Evolutionary conservation across 2,113 vertebrate genomes (phyloP).

Genomic region (Numenius arquata): DNA sequence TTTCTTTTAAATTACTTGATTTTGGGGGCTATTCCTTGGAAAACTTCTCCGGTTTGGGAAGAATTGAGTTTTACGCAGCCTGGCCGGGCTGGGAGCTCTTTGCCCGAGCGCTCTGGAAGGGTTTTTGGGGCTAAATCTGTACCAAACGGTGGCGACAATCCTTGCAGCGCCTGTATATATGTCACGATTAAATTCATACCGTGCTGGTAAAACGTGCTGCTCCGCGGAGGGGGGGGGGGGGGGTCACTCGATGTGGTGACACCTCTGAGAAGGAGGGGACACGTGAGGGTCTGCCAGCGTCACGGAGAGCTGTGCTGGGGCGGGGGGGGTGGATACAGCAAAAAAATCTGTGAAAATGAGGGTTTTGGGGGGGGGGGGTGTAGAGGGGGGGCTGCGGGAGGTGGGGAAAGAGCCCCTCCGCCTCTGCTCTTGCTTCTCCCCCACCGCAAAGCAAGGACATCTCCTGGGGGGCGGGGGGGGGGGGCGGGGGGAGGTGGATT

Average conservation of each 20-base stretch:
- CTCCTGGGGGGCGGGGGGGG: too few species aligned
- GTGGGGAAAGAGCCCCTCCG: too few species aligned
- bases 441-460: too few species aligned
- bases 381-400: too few species aligned
- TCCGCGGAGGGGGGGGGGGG: background rate
- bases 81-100: too few species aligned
- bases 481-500: too few species aligned
- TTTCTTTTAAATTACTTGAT: background rate
- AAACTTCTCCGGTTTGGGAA: background rate
- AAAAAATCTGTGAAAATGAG: too few species aligned
- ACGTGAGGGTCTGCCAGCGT: rapidly evolving
- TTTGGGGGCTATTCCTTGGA: background rate
- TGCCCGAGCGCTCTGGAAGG: background rate
- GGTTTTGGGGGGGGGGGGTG: too few species aligned
- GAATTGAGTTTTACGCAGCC: background rate
- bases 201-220: background rate
- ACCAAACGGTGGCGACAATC: rapidly evolving
- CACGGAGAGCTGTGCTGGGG: too few species aligned
- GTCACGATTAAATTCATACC: background rate
- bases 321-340: too few species aligned
- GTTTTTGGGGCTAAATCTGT: background rate
- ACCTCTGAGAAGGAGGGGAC: background rate
- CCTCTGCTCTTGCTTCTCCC: too few species aligned
- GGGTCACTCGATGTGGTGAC: too few species aligned
- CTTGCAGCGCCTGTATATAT: background rate